phyloP scores from a whole-genome alignment of 1,140 invertebrate species.

The Ctenoplectra terminalis region DNA sequence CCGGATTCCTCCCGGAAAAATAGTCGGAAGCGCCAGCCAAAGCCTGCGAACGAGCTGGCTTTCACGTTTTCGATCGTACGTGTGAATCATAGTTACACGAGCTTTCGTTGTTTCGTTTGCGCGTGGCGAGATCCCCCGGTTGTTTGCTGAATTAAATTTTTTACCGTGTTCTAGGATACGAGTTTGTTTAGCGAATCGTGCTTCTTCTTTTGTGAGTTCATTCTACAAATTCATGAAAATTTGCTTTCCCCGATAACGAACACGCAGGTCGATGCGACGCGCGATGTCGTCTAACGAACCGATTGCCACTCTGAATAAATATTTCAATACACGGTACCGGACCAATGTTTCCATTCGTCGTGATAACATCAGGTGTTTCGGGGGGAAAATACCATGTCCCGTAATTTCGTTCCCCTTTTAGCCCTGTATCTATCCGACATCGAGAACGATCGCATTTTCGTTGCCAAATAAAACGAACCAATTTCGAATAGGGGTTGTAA shows the following conservation, averaged over 20 bases:
- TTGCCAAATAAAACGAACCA: background rate
- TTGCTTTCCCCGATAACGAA: background rate
- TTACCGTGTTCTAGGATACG: background rate
- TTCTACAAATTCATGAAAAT: background rate
- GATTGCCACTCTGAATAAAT: slow-evolving; percentile 12
- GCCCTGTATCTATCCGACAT: background rate
- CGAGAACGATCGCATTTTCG: no score
- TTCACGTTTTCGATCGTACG: background rate
- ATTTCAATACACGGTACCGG: slow-evolving; percentile 12
- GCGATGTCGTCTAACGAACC: slow-evolving; percentile 21
- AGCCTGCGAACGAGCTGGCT: background rate
- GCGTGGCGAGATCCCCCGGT: background rate
- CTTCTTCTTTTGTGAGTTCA: background rate
- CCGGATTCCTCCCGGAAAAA: slow-evolving; percentile 46
- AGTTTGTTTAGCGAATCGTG: background rate
- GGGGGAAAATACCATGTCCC: background rate
- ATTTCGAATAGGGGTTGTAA: background rate
- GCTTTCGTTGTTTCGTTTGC: background rate
- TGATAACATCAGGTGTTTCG: background rate
- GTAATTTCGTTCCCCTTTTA: background rate
- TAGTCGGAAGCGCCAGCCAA: background rate
- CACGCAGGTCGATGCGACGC: background rate
- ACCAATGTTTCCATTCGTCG: slow-evolving; percentile 6
- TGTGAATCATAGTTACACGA: background rate
- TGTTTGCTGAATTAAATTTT: background rate